Percentiles rank a stretch among this genome's conserved stretches.
Evolutionary conservation across 1,140 invertebrate genomes (phyloP).

Genomic region (Pachyrhynchus sulphureomaculatus): DNA sequence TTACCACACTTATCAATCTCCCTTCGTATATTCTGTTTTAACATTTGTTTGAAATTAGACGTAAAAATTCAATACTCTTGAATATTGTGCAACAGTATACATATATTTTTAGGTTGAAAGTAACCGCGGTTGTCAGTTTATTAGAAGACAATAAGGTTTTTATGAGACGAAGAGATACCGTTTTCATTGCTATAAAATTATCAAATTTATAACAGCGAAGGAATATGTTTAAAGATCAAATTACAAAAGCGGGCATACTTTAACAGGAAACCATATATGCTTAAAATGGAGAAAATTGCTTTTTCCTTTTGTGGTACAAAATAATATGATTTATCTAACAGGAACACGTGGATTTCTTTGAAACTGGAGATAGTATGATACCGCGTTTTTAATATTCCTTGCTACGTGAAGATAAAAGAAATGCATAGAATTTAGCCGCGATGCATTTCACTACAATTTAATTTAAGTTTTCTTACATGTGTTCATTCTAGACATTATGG

Average conservation of each 20-base stretch:
- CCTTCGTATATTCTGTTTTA: too few relatives aligned
- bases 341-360: conserved; percentile 5
- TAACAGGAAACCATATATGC: conserved; percentile 3
- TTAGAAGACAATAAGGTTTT: too few relatives aligned
- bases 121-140: too few relatives aligned
- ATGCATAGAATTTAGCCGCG: not conserved
- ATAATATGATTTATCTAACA: conserved; percentile 1
- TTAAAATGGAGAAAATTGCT: conserved; percentile 7
- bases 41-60: too few relatives aligned
- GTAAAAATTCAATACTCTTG: too few relatives aligned
- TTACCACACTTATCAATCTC: too few relatives aligned
- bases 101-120: too few relatives aligned
- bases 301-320: conserved; percentile 1
- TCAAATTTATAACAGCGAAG: not conserved
- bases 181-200: conserved; percentile 5
- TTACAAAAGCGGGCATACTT: not conserved
- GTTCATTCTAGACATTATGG: conserved; percentile 2
- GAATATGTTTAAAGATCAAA: not conserved
- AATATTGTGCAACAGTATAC: too few relatives aligned
- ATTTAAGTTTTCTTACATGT: conserved; percentile 8
- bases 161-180: too few relatives aligned
- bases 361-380: conserved; percentile 4
- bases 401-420: not conserved
- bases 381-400: conserved; percentile 14
- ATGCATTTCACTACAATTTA: conserved; percentile 11